Conservation (phyloP, 2,888 invertebrate species). For the Pycnomerus fuliginosus region DNA sequence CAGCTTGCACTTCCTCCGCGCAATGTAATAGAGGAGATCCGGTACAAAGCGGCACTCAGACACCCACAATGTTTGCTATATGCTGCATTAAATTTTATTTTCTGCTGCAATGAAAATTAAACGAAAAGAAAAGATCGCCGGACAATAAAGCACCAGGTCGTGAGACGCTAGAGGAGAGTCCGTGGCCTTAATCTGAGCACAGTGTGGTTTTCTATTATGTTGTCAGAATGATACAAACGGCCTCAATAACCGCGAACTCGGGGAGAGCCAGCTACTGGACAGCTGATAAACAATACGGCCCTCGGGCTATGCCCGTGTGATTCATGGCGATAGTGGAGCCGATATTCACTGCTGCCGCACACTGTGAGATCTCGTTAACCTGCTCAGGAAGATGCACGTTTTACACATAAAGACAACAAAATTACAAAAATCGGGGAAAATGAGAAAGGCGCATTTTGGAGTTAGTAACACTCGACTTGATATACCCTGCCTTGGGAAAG, state of each 20-base stretch:
- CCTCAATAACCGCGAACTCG: constrained; percentile 50
- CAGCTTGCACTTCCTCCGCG: constrained; percentile 24
- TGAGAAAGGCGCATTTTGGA: constrained; percentile 38
- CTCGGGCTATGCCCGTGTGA: constrained; percentile 37
- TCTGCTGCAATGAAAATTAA: constrained; percentile 29
- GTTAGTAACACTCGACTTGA: constrained; percentile 47
- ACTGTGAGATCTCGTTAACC: constrained; percentile 28
- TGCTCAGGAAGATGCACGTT: constrained; percentile 17
- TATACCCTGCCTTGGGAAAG: constrained; percentile 47
- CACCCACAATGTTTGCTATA: too few species aligned
- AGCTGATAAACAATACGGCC: constrained; percentile 50
- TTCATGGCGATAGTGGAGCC: constrained; percentile 34
- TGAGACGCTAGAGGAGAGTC: constrained; percentile 41
- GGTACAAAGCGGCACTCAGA: constrained; percentile 22
- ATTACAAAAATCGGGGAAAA: constrained; percentile 2
- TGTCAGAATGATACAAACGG: constrained; percentile 54
- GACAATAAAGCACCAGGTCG: constrained; percentile 38
- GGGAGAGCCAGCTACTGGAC: constrained; percentile 48
- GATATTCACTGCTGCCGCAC: constrained; percentile 22
- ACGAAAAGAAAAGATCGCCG: too few species aligned
- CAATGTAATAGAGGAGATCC: constrained; percentile 16
- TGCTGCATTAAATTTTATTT: constrained; percentile 1
- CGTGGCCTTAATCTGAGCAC: constrained; percentile 46
- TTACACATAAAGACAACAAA: constrained; percentile 6
- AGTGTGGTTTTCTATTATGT: constrained; percentile 53